A percentile compares a stretch with the other conserved stretches of the same genome.
Conservation (phyloP, 2,888 invertebrate species). For the Gonocerus acuteangulatus region DNA sequence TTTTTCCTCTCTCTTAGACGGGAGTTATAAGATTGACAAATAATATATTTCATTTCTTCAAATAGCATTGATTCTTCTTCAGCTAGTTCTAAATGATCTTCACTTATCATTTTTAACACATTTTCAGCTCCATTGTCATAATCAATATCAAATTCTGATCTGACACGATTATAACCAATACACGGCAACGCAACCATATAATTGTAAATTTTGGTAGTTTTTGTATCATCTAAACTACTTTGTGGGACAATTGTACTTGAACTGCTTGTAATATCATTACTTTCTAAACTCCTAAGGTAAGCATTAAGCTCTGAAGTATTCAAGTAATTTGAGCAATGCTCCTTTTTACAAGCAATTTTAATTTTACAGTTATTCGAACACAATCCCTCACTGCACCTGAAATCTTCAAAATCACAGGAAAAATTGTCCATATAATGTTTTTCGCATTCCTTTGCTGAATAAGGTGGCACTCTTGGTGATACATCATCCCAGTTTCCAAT, state of each 20-base stretch:
- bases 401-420: neutral
- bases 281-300: neutral
- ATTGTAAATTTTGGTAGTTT: neutral
- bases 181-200: constrained; percentile 2
- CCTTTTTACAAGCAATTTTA: neutral
- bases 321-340: neutral
- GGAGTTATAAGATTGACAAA: constrained; percentile 67
- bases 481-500: constrained; percentile 24
- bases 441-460: constrained; percentile 15
- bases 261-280: neutral
- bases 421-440: constrained; percentile 22
- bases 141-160: constrained; percentile 36
- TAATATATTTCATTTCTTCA: constrained; percentile 59
- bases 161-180: constrained; percentile 34
- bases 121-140: constrained; percentile 36
- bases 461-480: neutral
- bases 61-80: constrained; percentile 46
- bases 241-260: neutral
- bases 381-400: neutral
- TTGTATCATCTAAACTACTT: neutral
- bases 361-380: constrained; percentile 23
- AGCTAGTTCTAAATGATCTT: constrained; percentile 9
- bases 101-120: constrained; percentile 27
- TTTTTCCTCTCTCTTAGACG: constrained; percentile 65
- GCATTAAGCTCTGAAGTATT: neutral